These are phyloP conservation scores for Diprion similis DNA, from an alignment of 1,140 invertebrate species.

Conservation along the genomic window DNA sequence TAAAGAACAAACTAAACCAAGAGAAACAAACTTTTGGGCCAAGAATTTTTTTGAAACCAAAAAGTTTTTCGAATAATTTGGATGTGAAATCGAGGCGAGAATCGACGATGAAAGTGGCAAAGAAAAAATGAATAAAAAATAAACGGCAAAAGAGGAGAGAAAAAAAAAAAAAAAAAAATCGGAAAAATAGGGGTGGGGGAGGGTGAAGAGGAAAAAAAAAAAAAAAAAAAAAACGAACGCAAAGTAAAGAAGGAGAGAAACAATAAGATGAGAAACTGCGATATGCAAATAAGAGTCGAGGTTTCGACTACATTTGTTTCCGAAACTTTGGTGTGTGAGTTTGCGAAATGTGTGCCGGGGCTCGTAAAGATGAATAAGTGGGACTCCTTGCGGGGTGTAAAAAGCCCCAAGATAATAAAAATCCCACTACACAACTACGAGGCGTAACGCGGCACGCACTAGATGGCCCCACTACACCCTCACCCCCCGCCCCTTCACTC, in stretches of 20 bases:
- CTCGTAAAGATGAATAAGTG: slow-evolving; percentile 4
- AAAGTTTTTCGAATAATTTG: too few relatives aligned
- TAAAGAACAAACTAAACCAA: too few relatives aligned
- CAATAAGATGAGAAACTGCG: background rate
- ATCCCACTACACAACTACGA: too few relatives aligned
- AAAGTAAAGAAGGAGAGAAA: background rate
- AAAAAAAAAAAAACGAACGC: background rate
- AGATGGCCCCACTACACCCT: background rate
- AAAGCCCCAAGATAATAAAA: too few relatives aligned
- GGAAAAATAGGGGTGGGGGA: too few relatives aligned
- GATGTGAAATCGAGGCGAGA: too few relatives aligned
- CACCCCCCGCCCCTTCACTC: too few relatives aligned
- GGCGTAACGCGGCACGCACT: too few relatives aligned
- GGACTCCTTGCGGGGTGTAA: background rate
- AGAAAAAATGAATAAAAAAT: background rate
- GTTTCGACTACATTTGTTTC: slow-evolving; percentile 7
- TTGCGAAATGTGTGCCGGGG: background rate
- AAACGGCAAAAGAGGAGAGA: background rate
- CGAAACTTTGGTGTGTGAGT: background rate
- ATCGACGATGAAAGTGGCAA: background rate
- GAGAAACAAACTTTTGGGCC: too few relatives aligned
- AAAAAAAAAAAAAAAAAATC: background rate
- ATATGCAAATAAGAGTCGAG: background rate
- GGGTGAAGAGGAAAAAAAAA: background rate
- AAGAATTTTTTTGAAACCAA: too few relatives aligned